These are phyloP conservation scores for Rachycentron canadum DNA, from an alignment of 2,797 vertebrate genomes.

Conservation along the genomic window DNA sequence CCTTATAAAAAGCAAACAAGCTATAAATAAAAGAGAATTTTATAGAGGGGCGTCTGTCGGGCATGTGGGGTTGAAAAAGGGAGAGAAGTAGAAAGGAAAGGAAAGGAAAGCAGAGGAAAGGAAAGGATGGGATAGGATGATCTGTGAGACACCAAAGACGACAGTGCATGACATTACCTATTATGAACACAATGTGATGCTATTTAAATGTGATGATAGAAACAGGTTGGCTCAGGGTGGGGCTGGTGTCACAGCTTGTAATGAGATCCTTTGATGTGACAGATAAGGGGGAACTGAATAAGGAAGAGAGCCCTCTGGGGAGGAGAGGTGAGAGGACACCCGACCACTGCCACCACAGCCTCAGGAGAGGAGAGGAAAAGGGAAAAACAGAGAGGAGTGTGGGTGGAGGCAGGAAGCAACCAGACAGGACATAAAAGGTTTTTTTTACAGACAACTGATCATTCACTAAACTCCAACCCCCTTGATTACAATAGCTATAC, in stretches of 20 bases:
- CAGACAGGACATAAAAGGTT: constrained; percentile 46
- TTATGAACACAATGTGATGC: constrained; percentile 84
- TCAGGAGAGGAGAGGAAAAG: constrained; percentile 53
- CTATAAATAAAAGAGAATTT: constrained; percentile 89
- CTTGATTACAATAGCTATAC: neutral
- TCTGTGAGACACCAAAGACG: constrained; percentile 77
- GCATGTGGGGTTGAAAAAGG: constrained; percentile 71
- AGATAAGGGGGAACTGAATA: constrained; percentile 80
- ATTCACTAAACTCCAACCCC: constrained; percentile 9
- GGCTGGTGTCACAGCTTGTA: constrained; percentile 81
- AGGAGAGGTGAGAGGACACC: constrained; percentile 78
- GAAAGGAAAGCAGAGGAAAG: constrained; percentile 24
- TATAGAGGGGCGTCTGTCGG: constrained; percentile 85
- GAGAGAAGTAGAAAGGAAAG: constrained; percentile 57
- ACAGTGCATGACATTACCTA: constrained; percentile 81
- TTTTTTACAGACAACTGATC: constrained; percentile 37
- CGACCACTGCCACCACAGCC: constrained; percentile 25
- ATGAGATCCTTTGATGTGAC: constrained; percentile 89
- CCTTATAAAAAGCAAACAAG: constrained; percentile 89
- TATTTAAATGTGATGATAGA: constrained; percentile 84
- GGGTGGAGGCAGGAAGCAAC: constrained; percentile 55
- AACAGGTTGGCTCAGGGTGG: constrained; percentile 82
- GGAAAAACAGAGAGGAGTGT: constrained; percentile 50
- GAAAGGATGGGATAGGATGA: constrained; percentile 20
- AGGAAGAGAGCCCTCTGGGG: constrained; percentile 70